Evolutionary conservation across 1,140 invertebrate genomes (phyloP).

Genomic region (Trinorchestia longiramus): DNA sequence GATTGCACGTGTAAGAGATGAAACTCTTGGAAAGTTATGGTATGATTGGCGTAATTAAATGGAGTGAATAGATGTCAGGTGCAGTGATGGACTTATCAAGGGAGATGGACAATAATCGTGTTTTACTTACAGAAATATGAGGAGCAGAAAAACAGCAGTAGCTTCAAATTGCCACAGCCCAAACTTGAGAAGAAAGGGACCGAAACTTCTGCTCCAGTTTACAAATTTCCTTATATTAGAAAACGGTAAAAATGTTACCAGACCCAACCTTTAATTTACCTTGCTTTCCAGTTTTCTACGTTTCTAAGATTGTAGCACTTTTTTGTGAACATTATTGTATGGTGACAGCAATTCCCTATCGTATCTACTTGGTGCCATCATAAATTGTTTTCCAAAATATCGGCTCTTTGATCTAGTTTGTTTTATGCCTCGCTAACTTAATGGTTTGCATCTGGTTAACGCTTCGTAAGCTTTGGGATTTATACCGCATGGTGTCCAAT

Average conservation of each 20-base stretch:
- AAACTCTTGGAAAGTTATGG: too few relatives aligned
- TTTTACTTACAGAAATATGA: conserved; percentile 71
- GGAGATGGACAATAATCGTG: too few relatives aligned
- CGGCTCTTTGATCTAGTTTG: neutral
- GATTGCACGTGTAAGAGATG: too few relatives aligned
- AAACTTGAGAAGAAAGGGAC: conserved; percentile 77
- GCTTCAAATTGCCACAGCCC: conserved; percentile 71
- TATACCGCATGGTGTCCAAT: neutral
- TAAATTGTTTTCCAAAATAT: neutral
- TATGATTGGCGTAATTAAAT: too few relatives aligned
- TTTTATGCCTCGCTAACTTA: neutral
- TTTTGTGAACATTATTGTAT: too few relatives aligned
- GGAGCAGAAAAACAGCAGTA: conserved; percentile 72
- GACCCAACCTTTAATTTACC: neutral
- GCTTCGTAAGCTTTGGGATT: neutral
- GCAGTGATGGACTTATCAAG: too few relatives aligned
- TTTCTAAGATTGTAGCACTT: too few relatives aligned
- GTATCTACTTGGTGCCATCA: too few relatives aligned
- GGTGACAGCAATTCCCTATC: too few relatives aligned
- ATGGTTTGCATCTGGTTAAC: too few relatives aligned
- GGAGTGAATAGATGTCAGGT: too few relatives aligned
- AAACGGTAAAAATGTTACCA: conserved; percentile 75
- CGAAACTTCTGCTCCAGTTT: conserved; percentile 81
- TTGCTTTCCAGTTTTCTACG: too few relatives aligned
- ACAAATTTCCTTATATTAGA: conserved; percentile 87